Evolutionary conservation across 2,113 vertebrate species (phyloP).

Genomic region (Speoplatyrhinus poulsoni): DNA sequence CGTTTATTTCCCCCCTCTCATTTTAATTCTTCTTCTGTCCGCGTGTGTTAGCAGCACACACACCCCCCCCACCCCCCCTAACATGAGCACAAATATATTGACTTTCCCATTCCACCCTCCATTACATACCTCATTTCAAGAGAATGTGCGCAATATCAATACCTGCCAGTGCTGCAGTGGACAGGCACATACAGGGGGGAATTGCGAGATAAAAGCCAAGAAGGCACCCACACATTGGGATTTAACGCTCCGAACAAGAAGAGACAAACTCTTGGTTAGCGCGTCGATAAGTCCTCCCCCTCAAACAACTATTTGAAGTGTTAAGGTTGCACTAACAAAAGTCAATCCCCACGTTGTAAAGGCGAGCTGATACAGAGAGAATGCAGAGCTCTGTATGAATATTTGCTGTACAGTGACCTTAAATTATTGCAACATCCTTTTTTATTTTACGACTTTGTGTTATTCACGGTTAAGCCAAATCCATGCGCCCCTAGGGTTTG

Average conservation of each 20-base stretch:
- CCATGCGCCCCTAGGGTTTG: no score
- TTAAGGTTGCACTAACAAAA: background rate
- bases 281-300: background rate
- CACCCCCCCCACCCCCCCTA: conserved; percentile 2
- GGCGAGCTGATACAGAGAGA: conserved; percentile 22
- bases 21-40: conserved; percentile 17
- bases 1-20: conserved; percentile 42
- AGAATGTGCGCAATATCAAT: conserved; percentile 2
- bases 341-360: background rate
- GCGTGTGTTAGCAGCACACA: background rate
- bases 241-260: background rate
- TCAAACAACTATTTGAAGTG: background rate
- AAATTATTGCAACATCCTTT: no score
- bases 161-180: conserved; percentile 12
- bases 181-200: background rate
- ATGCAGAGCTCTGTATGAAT: conserved; percentile 9
- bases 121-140: background rate
- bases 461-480: no score
- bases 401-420: no score
- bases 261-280: background rate
- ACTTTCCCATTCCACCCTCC: conserved; percentile 21
- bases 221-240: background rate
- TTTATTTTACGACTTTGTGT: no score
- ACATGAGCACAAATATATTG: conserved; percentile 27
- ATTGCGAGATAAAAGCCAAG: conserved; percentile 7